Conservation (phyloP, 1,140 invertebrate species). For the Aphidius ervi region DNA sequence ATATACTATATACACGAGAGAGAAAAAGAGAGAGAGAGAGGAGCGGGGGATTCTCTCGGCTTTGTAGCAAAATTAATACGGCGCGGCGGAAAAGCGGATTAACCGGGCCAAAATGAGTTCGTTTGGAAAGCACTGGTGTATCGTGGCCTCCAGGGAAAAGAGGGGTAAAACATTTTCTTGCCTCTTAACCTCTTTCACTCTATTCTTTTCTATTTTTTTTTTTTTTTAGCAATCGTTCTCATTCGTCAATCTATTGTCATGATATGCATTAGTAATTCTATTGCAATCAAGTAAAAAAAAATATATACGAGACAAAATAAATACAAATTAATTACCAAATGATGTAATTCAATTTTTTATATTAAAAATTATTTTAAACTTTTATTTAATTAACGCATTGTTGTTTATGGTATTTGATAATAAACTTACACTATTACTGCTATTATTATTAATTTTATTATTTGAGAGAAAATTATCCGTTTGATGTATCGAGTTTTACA, state of each 20-base stretch:
- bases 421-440: no score
- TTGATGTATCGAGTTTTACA: background rate
- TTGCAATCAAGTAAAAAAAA: no score
- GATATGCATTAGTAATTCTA: no score
- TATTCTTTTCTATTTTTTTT: background rate
- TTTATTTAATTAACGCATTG: no score
- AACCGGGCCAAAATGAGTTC: constrained; percentile 23
- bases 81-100: constrained; percentile 28
- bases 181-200: background rate
- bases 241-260: no score
- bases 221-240: background rate
- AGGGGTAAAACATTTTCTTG: background rate
- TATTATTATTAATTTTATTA: background rate
- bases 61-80: constrained; percentile 29
- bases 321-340: no score
- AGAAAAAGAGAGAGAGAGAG: background rate
- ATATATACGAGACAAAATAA: no score
- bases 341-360: no score
- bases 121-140: constrained; percentile 21
- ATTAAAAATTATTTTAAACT: no score
- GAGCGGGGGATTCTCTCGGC: constrained; percentile 4
- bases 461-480: background rate
- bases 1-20: no score
- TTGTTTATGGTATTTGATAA: no score
- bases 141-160: background rate